Percentiles rank a stretch among this genome's conserved stretches.
Evolutionary conservation across 2,797 vertebrate genomes (phyloP).

Genomic region (Lophius americanus): DNA sequence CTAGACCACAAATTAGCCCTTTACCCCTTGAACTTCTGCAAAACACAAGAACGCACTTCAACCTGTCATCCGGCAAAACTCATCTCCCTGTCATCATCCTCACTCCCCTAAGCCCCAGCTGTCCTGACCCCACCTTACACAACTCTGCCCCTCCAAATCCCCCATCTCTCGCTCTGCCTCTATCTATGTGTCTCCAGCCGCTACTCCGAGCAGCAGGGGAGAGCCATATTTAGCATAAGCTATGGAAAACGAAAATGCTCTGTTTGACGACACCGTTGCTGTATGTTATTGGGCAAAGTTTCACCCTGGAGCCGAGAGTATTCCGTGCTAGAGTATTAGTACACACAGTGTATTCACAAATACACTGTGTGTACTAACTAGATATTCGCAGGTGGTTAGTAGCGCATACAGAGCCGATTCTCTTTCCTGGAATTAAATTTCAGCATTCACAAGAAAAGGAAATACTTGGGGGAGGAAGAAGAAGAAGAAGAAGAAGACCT

Average conservation of each 20-base stretch:
- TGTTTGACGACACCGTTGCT: constrained; percentile 19
- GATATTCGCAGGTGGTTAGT: constrained; percentile 52
- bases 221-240: constrained; percentile 49
- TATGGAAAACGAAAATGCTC: constrained; percentile 31
- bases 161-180: neutral
- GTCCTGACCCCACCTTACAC: constrained; percentile 40
- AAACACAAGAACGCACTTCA: constrained; percentile 60
- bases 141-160: constrained; percentile 32
- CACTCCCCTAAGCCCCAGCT: constrained; percentile 33
- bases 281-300: constrained; percentile 38
- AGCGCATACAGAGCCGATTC: constrained; percentile 58
- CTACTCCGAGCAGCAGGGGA: constrained; percentile 38
- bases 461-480: constrained; percentile 27
- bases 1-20: constrained; percentile 59
- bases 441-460: constrained; percentile 34
- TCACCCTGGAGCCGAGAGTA: constrained; percentile 29
- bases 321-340: neutral
- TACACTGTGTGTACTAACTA: constrained; percentile 50
- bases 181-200: constrained; percentile 26
- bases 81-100: constrained; percentile 30
- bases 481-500: neutral
- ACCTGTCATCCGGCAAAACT: constrained; percentile 35
- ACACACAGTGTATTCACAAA: constrained; percentile 16
- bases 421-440: constrained; percentile 41
- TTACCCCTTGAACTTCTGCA: constrained; percentile 24